phyloP scores from a whole-genome alignment of 2,888 invertebrate species.

The Hylaea fasciaria region DNA sequence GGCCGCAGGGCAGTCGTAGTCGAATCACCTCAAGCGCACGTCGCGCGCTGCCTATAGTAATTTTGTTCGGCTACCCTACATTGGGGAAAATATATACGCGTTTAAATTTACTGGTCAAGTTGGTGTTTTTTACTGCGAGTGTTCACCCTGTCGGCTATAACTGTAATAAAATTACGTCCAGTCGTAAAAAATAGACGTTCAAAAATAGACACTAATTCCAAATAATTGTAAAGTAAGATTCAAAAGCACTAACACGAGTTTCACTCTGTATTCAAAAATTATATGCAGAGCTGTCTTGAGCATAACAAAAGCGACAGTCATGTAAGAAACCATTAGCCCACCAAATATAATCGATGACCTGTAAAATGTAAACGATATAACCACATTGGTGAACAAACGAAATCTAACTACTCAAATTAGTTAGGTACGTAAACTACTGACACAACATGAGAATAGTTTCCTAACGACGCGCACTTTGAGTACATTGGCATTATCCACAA shows the following conservation, averaged over 20 bases:
- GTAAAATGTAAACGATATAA: conserved; percentile 12
- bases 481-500: conserved; percentile 77
- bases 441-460: conserved; percentile 67
- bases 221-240: too few relatives aligned
- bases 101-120: too few relatives aligned
- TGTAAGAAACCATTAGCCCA: conserved; percentile 69
- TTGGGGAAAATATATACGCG: too few relatives aligned
- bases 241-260: conserved; percentile 69
- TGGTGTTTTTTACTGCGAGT: too few relatives aligned
- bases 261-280: conserved; percentile 76
- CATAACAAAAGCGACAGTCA: conserved; percentile 63
- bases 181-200: too few relatives aligned
- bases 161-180: too few relatives aligned
- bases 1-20: too few relatives aligned
- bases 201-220: too few relatives aligned
- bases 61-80: too few relatives aligned
- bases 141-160: too few relatives aligned
- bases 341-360: conserved; percentile 70
- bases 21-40: too few relatives aligned
- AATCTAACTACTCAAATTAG: not conserved
- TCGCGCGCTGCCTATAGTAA: too few relatives aligned
- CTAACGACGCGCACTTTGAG: conserved; percentile 68
- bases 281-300: conserved; percentile 72
- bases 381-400: not conserved
- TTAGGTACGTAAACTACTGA: conserved; percentile 51